Evolutionary conservation across 2,113 vertebrate genomes (phyloP).

Genomic region (Campylomormyrus tamandua): DNA sequence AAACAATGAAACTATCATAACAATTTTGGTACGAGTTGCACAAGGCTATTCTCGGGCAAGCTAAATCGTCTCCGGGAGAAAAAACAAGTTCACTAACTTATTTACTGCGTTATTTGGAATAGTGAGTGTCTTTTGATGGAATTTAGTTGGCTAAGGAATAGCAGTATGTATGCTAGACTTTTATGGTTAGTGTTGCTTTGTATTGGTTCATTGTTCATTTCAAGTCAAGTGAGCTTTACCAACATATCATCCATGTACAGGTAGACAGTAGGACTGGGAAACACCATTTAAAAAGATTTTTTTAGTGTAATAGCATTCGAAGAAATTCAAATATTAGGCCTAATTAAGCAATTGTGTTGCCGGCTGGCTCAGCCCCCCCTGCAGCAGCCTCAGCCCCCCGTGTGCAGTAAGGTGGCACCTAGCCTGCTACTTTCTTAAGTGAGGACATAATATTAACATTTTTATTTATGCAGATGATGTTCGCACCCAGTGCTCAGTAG

Average conservation of each 20-base stretch:
- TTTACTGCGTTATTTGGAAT: not conserved
- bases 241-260: not conserved
- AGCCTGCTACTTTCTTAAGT: not conserved
- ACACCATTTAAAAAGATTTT: not conserved
- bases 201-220: not conserved
- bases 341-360: not conserved
- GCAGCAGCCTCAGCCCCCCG: not conserved
- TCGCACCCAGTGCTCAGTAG: not conserved
- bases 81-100: slow-evolving; percentile 16
- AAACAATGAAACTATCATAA: slow-evolving; percentile 51
- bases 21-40: slow-evolving; percentile 29
- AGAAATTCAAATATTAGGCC: not conserved
- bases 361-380: not conserved
- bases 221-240: not conserved
- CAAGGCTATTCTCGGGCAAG: slow-evolving; percentile 35
- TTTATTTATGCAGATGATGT: not conserved
- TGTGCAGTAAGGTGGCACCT: not conserved
- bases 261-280: not conserved
- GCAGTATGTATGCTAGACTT: not conserved
- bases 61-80: slow-evolving; percentile 10
- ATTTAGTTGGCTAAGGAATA: not conserved
- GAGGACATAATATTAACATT: not conserved
- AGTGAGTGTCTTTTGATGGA: not conserved
- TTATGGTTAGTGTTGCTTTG: not conserved
- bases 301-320: not conserved